Base-by-base conservation (phyloP, 1,140 invertebrate species). In the Protaetia brevitarsis region DNA sequence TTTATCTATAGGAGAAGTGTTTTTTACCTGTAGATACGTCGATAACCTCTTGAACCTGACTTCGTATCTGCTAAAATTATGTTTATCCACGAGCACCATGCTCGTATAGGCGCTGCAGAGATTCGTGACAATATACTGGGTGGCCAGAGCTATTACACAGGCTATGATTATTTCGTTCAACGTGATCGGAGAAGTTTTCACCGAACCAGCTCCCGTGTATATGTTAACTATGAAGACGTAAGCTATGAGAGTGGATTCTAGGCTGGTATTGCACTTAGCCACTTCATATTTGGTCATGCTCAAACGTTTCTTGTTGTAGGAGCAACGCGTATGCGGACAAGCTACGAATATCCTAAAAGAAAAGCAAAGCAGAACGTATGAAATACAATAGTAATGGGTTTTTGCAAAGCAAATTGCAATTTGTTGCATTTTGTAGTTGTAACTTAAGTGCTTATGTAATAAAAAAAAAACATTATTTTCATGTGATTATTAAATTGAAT, bases 71-170 rank as follows among this genome's bases (percentile, higher is more conserved):
- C 13, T 31, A 28, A 64, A 26, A 10, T 60, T 62, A 11, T 19
- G 30, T 10, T 62, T 13, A 23, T 61, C 64, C 6, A 67, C 58
- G 5, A 67, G 10, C 0, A 69, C 23, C 10, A 67, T 30, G 23
- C 62, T 65, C 2, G 66, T 37, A 13, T 63, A 66, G 13, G 29
- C 51, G 6, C 66, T 63, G 16, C 36, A 64, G 16, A 69, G 45
- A 16, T 66, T 13, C 8, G 62, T 28, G 1, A 58, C 58, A 27
- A 65, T 34, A 34, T 61, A 31, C 10, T 66, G 26, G 3, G 66
- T 36, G 8, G 37, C 45, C 10, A 31, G 13, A 2, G 60, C 31
- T 36, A 69, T 67, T 5, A 56, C n/a, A 10, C 67, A 31, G 21
- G 68, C 37, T 11, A 69, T 29, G 7, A 56, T 41, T n/a, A 67